phyloP scores from a whole-genome alignment of 2,113 vertebrate genomes.

The Microtus pennsylvanicus region DNA sequence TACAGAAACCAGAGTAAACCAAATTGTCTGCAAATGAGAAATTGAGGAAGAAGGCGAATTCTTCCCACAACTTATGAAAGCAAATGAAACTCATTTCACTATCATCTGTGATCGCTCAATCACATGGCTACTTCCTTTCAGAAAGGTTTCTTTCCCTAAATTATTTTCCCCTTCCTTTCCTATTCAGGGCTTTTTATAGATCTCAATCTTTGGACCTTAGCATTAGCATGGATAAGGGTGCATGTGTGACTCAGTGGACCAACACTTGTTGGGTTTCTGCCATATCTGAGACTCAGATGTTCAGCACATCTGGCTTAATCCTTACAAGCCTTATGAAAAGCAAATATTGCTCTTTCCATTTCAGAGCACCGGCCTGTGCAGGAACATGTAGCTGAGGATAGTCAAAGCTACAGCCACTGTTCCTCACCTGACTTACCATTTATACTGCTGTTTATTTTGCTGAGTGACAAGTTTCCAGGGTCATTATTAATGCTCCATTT shows the following conservation, averaged over 20 bases:
- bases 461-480: not conserved
- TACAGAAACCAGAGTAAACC: slow-evolving; percentile 14
- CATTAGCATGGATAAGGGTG: not conserved
- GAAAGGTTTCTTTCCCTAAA: not conserved
- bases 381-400: not conserved
- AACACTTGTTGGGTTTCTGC: slow-evolving; percentile 21
- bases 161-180: not conserved
- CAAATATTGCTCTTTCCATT: not conserved
- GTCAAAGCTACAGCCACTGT: accelerated
- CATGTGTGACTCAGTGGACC: not conserved
- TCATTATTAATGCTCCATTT: slow-evolving; percentile 2
- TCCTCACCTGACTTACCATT: not conserved
- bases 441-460: not conserved
- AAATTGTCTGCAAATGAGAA: slow-evolving; percentile 29
- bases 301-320: not conserved
- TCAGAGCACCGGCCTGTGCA: not conserved
- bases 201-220: not conserved
- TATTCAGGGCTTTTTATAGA: not conserved
- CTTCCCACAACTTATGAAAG: not conserved
- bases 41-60: slow-evolving; percentile 27
- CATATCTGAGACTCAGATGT: not conserved
- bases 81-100: slow-evolving; percentile 41
- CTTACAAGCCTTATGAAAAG: not conserved
- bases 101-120: slow-evolving; percentile 1
- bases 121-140: slow-evolving; percentile 11